phyloP scores from a whole-genome alignment of 2,797 vertebrate species.

The Parauchenoglanis punctatus region DNA sequence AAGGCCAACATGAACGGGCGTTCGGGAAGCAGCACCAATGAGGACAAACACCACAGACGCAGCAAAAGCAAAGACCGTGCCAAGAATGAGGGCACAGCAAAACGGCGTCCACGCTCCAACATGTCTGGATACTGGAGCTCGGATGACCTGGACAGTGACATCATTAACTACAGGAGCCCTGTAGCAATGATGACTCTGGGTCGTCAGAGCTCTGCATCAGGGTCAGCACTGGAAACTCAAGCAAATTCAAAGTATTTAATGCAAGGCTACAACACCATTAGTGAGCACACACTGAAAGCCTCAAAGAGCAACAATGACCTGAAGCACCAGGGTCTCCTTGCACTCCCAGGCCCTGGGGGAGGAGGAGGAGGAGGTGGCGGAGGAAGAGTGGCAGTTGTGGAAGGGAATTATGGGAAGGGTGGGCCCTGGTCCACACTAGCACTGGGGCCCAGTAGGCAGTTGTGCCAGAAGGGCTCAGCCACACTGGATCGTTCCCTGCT shows the following conservation, averaged over 20 bases:
- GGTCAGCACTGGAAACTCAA: slow-evolving; percentile 71
- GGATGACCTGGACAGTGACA: slow-evolving; percentile 91
- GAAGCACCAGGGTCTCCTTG: slow-evolving; percentile 77
- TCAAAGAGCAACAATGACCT: slow-evolving; percentile 94
- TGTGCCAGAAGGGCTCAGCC: slow-evolving; percentile 93
- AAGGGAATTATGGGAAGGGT: slow-evolving; percentile 88
- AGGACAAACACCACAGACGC: slow-evolving; percentile 90
- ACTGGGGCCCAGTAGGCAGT: slow-evolving; percentile 90
- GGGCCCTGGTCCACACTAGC: slow-evolving; percentile 96
- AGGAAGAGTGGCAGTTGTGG: slow-evolving; percentile 69
- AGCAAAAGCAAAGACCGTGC: slow-evolving; percentile 96
- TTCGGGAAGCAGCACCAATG: slow-evolving; percentile 71
- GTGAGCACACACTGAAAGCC: slow-evolving; percentile 86
- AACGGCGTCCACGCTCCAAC: slow-evolving; percentile 91
- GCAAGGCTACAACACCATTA: slow-evolving; percentile 96
- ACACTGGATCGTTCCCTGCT: slow-evolving; percentile 96
- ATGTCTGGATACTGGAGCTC: slow-evolving; percentile 99
- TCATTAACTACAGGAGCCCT: slow-evolving; percentile 88
- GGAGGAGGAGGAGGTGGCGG: slow-evolving; percentile 74
- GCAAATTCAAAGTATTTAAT: slow-evolving; percentile 84
- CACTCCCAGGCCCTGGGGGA: slow-evolving; percentile 70
- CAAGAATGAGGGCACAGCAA: slow-evolving; percentile 87
- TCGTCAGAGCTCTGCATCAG: slow-evolving; percentile 70
- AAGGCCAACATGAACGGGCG: slow-evolving; percentile 89
- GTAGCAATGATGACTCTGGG: slow-evolving; percentile 93